phyloP scores from a whole-genome alignment of 2,888 invertebrate genomes.

The Polymixis lichenea region DNA sequence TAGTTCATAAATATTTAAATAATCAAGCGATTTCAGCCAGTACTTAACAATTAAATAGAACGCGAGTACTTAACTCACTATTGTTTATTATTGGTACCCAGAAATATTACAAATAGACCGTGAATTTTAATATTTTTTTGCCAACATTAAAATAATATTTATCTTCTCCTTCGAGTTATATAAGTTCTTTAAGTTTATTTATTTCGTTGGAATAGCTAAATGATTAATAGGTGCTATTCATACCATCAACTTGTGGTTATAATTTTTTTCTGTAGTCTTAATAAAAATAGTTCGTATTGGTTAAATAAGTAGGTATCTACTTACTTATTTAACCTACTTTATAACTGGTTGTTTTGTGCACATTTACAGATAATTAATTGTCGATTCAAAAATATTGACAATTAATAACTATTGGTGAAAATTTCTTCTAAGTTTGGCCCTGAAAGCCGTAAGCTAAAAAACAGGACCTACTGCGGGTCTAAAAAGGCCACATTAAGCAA shows the following conservation, averaged over 20 bases:
- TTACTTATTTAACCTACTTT: no score
- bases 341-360: background rate
- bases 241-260: background rate
- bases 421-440: background rate
- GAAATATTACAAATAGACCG: constrained; percentile 10
- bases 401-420: background rate
- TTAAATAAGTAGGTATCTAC: background rate
- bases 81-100: constrained; percentile 17
- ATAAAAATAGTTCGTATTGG: background rate
- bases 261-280: background rate
- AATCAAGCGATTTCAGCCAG: constrained; percentile 1
- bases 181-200: background rate
- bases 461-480: no score
- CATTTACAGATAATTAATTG: background rate
- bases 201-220: background rate
- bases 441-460: constrained; percentile 15
- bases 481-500: no score
- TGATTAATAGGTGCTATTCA: background rate
- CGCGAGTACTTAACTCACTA: background rate
- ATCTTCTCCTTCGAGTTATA: background rate
- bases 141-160: background rate
- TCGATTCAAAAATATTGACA: background rate
- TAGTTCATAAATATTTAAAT: background rate
- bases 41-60: background rate
- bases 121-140: constrained; percentile 2